Evolutionary conservation across 2,797 vertebrate genomes (phyloP), one percentile per base, ranked within the genome.

Genomic region (Yasuhikotakia modesta): DNA sequence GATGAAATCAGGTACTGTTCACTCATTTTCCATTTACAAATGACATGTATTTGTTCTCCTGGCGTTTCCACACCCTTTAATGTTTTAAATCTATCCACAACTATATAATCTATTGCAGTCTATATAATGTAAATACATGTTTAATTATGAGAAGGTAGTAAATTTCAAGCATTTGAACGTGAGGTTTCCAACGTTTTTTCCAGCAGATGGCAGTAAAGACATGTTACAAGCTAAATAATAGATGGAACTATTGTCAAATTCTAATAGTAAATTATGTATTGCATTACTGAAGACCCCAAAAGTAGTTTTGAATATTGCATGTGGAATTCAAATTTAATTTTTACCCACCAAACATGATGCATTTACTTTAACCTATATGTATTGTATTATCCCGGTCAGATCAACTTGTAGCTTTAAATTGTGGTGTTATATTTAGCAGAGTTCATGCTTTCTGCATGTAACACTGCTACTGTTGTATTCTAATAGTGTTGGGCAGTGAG

Each of bases 1-100:
- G 91, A 93, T 92, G 13, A 93, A 93, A 93, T 81, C 60, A 79
- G 79, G 73, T 85, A 79, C 79, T 85, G 79, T 82, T 92, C 39
- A 57, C 80, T 81, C 55, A 48, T 78, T 79, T 86, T 84, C 46
- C 76, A 79, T 74, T 80, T 78, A 67, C 67, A 72, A 53, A 35
- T 55, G 8, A 55, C 35, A 17, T 17, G 46, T 50, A 17, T 50
- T 50, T 17, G 17, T 50, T 17, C 16, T 39, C 8, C 7, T 39
- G 6, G 1, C 35, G 2, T 10, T 39, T 10, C 8, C 7, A 35
- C 35, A 35, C 4, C 35, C 4, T 35, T 35, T 2, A 35, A 35
- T 35, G 7, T 35, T 35, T 35, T 39, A 39, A 27, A 39, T 39
- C 1, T 39, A 10, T 39, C 35, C 35, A 39, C 35, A 39, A 7